Evolutionary conservation across 64 coral and sea anemone genomes (phyloP), one percentile per base, ranked within the genome.

Genomic region (Montipora sp.): DNA sequence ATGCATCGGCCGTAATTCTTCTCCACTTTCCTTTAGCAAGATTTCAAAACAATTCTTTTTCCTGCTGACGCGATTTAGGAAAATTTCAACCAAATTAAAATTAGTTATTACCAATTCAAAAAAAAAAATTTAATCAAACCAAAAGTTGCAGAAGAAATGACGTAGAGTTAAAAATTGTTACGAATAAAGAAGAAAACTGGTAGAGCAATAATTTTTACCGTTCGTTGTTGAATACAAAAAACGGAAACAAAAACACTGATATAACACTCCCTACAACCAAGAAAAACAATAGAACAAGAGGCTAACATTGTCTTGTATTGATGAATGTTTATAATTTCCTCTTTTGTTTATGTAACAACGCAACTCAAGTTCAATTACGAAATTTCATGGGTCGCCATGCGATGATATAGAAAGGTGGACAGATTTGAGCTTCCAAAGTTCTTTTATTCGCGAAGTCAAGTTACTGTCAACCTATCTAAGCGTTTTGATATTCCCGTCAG

Each of bases 321-420:
- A 84, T 45, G 82, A 47, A 70, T 70, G 65, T 45, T 84, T 84
- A 84, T 84, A 84, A 84, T 84, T 70, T 84, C 11, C 70, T 71
- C 82, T 48, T 84, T 84, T 84, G 82, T 84, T 71, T 8, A 84
- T 48, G 14, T 84, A 84, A 60, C 55, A 48, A 46, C 65, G 45
- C 47, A 5, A 46, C 65, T 7, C 65, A 5, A 5, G 48, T 71
- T 21, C 16, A 21, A 47, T 20, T 70, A 47, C 60, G 65, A 71
- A 69, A 1, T 83, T 48, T 19, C 36, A 15, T 83, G 23, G 12
- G 43, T 8, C 79, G 8, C 44, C 22, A 18, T 45, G 45, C 14
- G 75, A 19, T 19, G 14, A 15, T 15, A 14, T 7, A 7, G 43
- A 13, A 0, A 49, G 20, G 7, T 1, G 44, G 45, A 69, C 36